Percentiles rank a stretch among this genome's conserved stretches.
phyloP scores from a whole-genome alignment of 1,140 invertebrate species.

The Maconellicoccus hirsutus region DNA sequence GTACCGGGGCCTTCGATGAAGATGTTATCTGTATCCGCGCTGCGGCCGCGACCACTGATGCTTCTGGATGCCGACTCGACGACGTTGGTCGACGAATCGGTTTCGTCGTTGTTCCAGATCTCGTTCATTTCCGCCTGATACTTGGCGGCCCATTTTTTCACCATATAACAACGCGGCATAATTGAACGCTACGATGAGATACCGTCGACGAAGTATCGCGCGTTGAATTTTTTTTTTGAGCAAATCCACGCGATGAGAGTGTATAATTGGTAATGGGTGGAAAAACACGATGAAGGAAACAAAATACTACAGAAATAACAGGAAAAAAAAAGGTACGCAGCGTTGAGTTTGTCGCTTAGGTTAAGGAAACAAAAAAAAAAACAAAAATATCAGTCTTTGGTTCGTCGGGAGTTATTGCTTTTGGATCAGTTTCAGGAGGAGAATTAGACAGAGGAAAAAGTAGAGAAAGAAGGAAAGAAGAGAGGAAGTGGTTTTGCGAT shows the following conservation, averaged over 20 bases:
- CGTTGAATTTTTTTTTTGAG: too few relatives aligned
- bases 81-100: not conserved
- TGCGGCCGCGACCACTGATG: not conserved
- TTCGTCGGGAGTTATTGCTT: too few relatives aligned
- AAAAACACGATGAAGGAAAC: too few relatives aligned
- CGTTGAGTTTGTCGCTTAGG: not conserved
- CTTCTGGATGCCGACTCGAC: not conserved
- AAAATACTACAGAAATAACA: too few relatives aligned
- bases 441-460: too few relatives aligned
- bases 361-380: too few relatives aligned
- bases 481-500: not conserved
- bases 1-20: not conserved
- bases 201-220: too few relatives aligned
- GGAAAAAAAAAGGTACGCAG: not conserved
- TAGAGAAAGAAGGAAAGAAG: too few relatives aligned
- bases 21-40: not conserved
- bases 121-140: conserved; percentile 17
- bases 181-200: not conserved
- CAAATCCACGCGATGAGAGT: too few relatives aligned
- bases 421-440: too few relatives aligned
- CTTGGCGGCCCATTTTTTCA: conserved; percentile 39
- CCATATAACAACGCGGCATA: conserved; percentile 45
- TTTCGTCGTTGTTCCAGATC: not conserved
- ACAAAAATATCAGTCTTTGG: too few relatives aligned
- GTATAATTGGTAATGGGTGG: too few relatives aligned